Base-by-base conservation (phyloP, 2,888 invertebrate species). In the Digitonthophagus gazella region DNA sequence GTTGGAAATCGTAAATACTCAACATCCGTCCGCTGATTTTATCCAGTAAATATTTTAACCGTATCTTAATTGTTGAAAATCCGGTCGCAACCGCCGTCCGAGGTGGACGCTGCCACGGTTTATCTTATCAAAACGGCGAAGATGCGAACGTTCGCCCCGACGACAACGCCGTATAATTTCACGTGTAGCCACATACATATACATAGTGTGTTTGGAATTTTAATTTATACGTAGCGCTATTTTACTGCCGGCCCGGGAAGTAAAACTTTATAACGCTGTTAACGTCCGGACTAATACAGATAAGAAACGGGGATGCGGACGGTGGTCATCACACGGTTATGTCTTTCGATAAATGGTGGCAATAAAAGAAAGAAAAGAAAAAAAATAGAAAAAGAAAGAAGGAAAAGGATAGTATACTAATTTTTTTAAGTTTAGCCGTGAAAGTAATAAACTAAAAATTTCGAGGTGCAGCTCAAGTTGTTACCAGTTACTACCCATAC, bases 401-500 rank as follows among this genome's bases (percentile, higher is more conserved):
- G n/a, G n/a, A n/a, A n/a, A n/a, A n/a, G n/a, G n/a, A n/a, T n/a
- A n/a, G n/a, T n/a, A n/a, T n/a, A n/a, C n/a, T n/a, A n/a, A n/a
- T n/a, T n/a, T n/a, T n/a, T n/a, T n/a, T n/a, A n/a, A n/a, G n/a
- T n/a, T n/a, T n/a, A n/a, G n/a, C n/a, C n/a, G n/a, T n/a, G n/a
- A n/a, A n/a, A n/a, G 55, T 61, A 61, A 18, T n/a, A 14, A 61
- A 58, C 54, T 58, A 58, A 55, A 61, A 58, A 67, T 18, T 61
- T 67, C 61, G 61, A 19, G 19, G n/a, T n/a, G n/a, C n/a, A n/a
- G n/a, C n/a, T n/a, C n/a, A n/a, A n/a, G n/a, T n/a, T n/a, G n/a
- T n/a, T 55, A 57, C 22, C 67, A 68, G 69, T 74, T 72, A 74
- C 72, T 70, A 74, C 70, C 71, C 44, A 71, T 72, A 70, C 71